A percentile compares a stretch with the other conserved stretches of the same genome.
These are phyloP conservation scores for Seriola aureovittata DNA, from an alignment of 2,113 vertebrate species.

Conservation along the genomic window DNA sequence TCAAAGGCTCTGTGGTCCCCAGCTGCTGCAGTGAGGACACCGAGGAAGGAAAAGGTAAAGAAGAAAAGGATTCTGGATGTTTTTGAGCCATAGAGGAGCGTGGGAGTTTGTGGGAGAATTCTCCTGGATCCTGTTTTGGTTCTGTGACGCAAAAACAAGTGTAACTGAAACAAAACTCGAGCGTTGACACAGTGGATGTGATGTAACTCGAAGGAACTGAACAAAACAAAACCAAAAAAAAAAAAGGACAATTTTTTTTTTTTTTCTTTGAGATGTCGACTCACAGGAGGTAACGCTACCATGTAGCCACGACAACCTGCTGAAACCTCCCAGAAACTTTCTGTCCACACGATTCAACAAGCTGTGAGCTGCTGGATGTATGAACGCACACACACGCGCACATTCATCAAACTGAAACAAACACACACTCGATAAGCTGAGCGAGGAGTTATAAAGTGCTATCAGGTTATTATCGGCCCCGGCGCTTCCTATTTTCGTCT, in stretches of 20 bases:
- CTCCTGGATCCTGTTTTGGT: not conserved
- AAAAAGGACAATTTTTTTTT: not conserved
- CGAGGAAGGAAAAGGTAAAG: not conserved
- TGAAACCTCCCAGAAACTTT: constrained; percentile 42
- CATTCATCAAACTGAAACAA: not conserved
- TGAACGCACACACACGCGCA: not conserved
- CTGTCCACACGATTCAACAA: not conserved
- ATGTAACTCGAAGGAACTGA: not conserved
- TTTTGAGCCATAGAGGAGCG: not conserved
- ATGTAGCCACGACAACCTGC: constrained; percentile 41
- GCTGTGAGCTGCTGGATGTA: constrained; percentile 1
- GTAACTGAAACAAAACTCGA: not conserved
- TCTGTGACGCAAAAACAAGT: not conserved
- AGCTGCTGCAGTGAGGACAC: constrained; percentile 22
- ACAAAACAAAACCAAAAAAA: not conserved
- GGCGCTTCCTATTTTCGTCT: constrained; percentile 64
- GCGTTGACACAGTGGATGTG: constrained; percentile 21
- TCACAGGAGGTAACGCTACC: constrained; percentile 48
- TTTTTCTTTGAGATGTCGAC: not conserved
- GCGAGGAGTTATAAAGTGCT: constrained; percentile 40
- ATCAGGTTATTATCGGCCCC: constrained; percentile 48
- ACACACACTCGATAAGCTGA: constrained; percentile 35
- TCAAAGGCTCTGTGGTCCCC: not conserved
- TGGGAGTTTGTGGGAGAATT: not conserved
- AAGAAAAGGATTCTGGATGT: constrained; percentile 4